Evolutionary conservation across 2,888 invertebrate species (phyloP).

Genomic region (Morinoia aosen): DNA sequence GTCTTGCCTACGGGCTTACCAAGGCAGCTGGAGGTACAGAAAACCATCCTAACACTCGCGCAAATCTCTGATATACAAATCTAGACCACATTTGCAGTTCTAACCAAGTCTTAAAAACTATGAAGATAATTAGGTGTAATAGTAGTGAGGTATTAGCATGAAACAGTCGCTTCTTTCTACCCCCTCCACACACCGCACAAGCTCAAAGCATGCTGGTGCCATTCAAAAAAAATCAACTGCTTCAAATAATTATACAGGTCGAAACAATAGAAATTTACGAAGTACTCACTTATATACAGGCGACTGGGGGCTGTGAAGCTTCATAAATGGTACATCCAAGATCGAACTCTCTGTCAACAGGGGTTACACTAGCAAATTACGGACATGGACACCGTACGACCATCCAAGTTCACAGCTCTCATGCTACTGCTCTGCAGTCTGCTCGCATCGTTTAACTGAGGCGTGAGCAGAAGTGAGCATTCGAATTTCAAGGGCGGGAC

Average conservation of each 20-base stretch:
- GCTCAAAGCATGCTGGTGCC: constrained; percentile 17
- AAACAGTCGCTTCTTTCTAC: neutral
- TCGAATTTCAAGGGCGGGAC: neutral
- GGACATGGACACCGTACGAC: neutral
- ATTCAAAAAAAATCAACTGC: constrained; percentile 1
- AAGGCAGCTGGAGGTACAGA: neutral
- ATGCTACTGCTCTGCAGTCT: neutral
- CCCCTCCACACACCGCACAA: neutral
- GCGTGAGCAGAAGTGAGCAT: neutral
- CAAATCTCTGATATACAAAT: neutral
- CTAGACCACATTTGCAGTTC: neutral
- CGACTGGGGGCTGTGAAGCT: constrained; percentile 15
- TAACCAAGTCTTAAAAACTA: neutral
- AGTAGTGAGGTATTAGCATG: neutral
- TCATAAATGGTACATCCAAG: constrained; percentile 32
- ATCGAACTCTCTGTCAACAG: neutral
- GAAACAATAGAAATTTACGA: neutral
- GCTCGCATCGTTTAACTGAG: neutral
- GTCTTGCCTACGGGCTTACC: no score
- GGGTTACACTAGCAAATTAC: neutral
- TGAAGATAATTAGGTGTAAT: neutral
- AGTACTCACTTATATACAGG: constrained; percentile 28
- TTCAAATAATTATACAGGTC: neutral
- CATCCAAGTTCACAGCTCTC: neutral
- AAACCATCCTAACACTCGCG: neutral